Evolutionary conservation across 1,140 invertebrate genomes (phyloP).

Genomic region (Lordiphosa clarofinis): DNA sequence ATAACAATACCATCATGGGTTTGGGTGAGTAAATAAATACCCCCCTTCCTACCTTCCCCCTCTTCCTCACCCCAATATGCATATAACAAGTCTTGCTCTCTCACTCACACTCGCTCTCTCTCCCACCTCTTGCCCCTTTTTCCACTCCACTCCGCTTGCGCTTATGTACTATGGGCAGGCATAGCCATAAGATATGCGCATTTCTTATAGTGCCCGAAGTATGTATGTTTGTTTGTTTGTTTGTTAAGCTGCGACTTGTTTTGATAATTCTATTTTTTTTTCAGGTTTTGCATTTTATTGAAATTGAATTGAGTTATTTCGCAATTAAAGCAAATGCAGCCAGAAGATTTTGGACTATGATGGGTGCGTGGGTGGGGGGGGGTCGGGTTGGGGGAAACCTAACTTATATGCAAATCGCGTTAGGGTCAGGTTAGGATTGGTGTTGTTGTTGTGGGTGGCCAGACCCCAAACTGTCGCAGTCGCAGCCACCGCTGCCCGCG

Average conservation of each 20-base stretch:
- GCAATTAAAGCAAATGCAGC: conserved; percentile 7
- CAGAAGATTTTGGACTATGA: conserved; percentile 5
- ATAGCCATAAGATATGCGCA: conserved; percentile 74
- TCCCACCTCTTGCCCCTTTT: conserved; percentile 23
- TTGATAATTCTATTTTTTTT: conserved; percentile 50
- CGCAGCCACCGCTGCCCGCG: conserved; percentile 16
- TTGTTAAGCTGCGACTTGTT: conserved; percentile 70
- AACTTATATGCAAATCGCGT: conserved; percentile 61
- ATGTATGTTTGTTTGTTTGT: conserved; percentile 53
- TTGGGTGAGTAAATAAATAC: conserved; percentile 62
- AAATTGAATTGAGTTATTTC: conserved; percentile 49
- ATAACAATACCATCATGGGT: conserved; percentile 28
- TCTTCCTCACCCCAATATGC: conserved; percentile 30
- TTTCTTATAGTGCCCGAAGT: conserved; percentile 65
- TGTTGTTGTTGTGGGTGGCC: conserved; percentile 53
- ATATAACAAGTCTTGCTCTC: conserved; percentile 56
- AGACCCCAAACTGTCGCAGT: conserved; percentile 47
- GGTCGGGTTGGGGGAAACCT: conserved; percentile 9
- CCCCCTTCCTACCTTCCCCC: not conserved
- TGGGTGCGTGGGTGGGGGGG: conserved; percentile 2
- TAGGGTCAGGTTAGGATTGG: conserved; percentile 26
- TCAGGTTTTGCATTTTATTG: conserved; percentile 35
- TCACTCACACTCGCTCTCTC: conserved; percentile 36
- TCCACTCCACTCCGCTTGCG: conserved; percentile 29
- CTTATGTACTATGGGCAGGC: conserved; percentile 68